Percentiles rank a stretch among this genome's conserved stretches.
Evolutionary conservation across 2,113 vertebrate species (phyloP).

Genomic region (Oenanthe melanoleuca): DNA sequence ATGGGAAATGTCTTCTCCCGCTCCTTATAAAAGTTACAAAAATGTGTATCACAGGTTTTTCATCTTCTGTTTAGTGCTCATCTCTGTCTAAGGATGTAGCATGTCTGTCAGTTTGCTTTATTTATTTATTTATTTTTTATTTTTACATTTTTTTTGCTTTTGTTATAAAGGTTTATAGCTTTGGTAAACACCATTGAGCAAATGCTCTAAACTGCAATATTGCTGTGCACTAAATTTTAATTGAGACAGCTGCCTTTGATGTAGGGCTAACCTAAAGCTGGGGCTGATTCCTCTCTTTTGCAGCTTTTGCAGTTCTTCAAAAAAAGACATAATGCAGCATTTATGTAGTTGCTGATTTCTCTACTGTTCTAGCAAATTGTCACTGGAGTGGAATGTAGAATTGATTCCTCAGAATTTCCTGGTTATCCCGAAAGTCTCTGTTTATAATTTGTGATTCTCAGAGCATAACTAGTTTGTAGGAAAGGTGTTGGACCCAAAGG

Average conservation of each 20-base stretch:
- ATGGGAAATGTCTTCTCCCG: neutral
- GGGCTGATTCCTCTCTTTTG: neutral
- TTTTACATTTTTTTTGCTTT: neutral
- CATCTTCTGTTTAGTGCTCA: neutral
- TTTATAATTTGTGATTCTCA: neutral
- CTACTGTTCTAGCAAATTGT: neutral
- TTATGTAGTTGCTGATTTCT: neutral
- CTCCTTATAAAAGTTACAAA: neutral
- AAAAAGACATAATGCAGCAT: constrained; percentile 25
- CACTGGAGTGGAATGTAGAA: neutral
- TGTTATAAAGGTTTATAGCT: neutral
- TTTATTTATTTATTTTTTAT: neutral
- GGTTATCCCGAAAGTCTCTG: neutral
- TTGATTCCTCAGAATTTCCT: neutral
- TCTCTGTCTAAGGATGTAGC: neutral
- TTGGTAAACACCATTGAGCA: neutral
- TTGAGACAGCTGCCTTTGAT: neutral
- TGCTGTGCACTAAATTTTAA: neutral
- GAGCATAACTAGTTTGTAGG: neutral
- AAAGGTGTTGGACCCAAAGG: neutral
- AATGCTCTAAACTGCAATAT: neutral
- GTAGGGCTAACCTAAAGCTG: neutral
- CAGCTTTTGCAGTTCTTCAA: constrained; percentile 18
- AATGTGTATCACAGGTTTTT: neutral
- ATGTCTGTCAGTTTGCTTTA: neutral